Conservation (phyloP, 2,888 invertebrate species). For the Strigamia crassipes region DNA sequence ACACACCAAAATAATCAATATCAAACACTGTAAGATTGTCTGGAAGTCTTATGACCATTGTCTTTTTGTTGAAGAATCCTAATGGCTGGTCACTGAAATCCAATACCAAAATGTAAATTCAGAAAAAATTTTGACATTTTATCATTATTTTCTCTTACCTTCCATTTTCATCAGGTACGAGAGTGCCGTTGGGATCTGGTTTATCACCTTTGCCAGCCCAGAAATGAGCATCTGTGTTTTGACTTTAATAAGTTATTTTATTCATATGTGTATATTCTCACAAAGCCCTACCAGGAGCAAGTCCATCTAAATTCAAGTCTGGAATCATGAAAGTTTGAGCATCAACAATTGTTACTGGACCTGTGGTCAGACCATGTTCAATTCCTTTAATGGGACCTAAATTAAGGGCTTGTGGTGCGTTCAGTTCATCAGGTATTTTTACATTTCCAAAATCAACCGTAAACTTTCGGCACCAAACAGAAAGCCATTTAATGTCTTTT, state of each 20-base stretch:
- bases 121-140: background rate
- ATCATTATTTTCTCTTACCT: conserved; percentile 61
- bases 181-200: conserved; percentile 78
- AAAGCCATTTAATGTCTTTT: conserved; percentile 86
- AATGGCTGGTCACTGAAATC: conserved; percentile 71
- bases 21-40: conserved; percentile 83
- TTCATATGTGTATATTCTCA: conserved; percentile 19
- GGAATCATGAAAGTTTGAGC: conserved; percentile 91
- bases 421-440: conserved; percentile 74
- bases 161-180: conserved; percentile 88
- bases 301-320: conserved; percentile 88
- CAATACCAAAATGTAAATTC: background rate
- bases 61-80: conserved; percentile 85
- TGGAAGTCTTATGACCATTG: conserved; percentile 87
- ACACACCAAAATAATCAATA: conserved; percentile 88
- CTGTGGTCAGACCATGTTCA: conserved; percentile 85
- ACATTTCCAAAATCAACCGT: conserved; percentile 90
- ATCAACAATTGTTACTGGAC: conserved; percentile 87
- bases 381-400: conserved; percentile 83
- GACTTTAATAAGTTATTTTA: conserved; percentile 15
- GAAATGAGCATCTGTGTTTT: conserved; percentile 80
- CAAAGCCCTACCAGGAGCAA: conserved; percentile 74
- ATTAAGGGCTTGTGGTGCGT: conserved; percentile 78
- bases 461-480: conserved; percentile 89
- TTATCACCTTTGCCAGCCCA: conserved; percentile 90